Conservation (phyloP, 2,888 invertebrate species). For the Gibbula magus region DNA sequence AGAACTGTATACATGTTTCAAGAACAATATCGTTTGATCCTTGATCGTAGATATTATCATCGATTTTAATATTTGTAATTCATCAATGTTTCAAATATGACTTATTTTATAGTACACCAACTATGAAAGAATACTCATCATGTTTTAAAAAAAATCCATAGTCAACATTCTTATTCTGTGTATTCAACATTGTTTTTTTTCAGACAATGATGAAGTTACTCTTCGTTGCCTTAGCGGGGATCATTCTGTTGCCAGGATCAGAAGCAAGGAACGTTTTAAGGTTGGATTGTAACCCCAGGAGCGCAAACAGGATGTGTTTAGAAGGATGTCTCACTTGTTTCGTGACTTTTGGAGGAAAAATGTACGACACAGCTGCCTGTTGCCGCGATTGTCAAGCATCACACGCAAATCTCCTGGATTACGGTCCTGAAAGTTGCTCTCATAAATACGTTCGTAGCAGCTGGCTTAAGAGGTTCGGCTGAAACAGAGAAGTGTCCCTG, state of each 20-base stretch:
- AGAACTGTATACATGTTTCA: too few species aligned
- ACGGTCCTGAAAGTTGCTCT: slow-evolving; percentile 42
- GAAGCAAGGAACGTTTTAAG: slow-evolving; percentile 16
- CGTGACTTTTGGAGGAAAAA: slow-evolving; percentile 39
- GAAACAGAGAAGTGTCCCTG: not conserved
- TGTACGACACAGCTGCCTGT: slow-evolving; percentile 46
- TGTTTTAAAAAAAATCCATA: too few species aligned
- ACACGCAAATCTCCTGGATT: slow-evolving; percentile 40
- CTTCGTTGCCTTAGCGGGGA: not conserved
- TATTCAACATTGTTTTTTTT: too few species aligned
- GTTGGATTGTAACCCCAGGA: slow-evolving; percentile 40
- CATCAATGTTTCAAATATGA: too few species aligned
- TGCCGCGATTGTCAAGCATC: slow-evolving; percentile 40
- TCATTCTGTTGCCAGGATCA: not conserved
- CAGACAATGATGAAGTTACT: not conserved
- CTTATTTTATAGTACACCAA: too few species aligned
- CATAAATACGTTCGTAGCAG: slow-evolving; percentile 39
- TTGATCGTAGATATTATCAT: too few species aligned
- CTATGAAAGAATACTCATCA: too few species aligned
- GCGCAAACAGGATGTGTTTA: slow-evolving; percentile 38
- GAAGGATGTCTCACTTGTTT: slow-evolving; percentile 44
- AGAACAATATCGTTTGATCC: too few species aligned
- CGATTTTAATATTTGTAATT: too few species aligned
- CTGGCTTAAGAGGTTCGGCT: slow-evolving; percentile 41
- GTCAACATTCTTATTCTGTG: too few species aligned